Base-by-base conservation (phyloP, 2,113 vertebrate species). In the Guaruba guarouba region DNA sequence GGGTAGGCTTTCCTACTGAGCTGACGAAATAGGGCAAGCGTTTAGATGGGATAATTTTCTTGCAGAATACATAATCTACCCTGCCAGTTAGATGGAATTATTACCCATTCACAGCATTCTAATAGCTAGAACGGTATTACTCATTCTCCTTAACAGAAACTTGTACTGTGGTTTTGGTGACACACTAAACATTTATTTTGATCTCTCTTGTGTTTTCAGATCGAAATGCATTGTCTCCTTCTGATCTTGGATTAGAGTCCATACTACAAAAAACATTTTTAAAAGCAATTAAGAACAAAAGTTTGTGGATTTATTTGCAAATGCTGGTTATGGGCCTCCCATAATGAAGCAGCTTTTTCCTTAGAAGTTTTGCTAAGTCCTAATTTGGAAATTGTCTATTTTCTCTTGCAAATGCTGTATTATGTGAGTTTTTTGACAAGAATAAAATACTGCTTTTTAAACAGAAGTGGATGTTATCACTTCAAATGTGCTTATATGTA, bases 401-500 rank as follows among this genome's bases (percentile, higher is more conserved):
- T 73, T 86, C n/a, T 75, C 51, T 86, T 24, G 24, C 61, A 86
- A 93, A 81, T 6, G 1, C 23, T 1, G 0, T 17, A 33, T 44
- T 62, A 52, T 0, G 0, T 22, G 2, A 33, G 17, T 28, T 77
- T 70, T 73, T 64, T 1, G 17, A 61, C 48, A 28, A 37, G 51
- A 90, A 80, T 80, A 90, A 95, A 95, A 90, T 55, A 93, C 11
- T 70, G 61, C 87, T 74, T 91, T 92, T 90, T 10, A 86, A 93
- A 80, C 81, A 67, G 74, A 28, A 69, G 63, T 90, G 90, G 93
- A 95, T 91, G 66, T 93, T 93, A 92, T 91, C 93, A 93, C 82
- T 95, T 78, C 74, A 73, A 68, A 94, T 41, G 78, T 54, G 89
- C 92, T 93, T 96, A 89, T 91, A 97, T 93, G 76, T 68, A 73